A percentile compares a stretch with the other conserved stretches of the same genome.
Evolutionary conservation across 2,797 vertebrate genomes (phyloP).

Genomic region (Ataeniobius toweri): DNA sequence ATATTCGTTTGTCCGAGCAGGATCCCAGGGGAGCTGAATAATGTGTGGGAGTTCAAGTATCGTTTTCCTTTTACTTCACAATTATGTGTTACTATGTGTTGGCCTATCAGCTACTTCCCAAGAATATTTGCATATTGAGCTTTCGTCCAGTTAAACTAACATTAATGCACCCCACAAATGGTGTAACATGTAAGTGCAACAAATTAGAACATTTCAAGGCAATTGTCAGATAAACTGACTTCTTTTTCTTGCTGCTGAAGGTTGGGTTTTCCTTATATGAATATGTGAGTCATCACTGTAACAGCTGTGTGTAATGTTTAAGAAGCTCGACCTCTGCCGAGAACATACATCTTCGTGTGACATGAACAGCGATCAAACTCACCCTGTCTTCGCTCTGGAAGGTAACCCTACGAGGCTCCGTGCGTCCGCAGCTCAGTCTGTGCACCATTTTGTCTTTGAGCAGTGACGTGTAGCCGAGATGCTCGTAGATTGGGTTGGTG

Average conservation of each 20-base stretch:
- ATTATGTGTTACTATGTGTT: neutral
- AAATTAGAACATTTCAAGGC: neutral
- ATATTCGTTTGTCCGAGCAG: no score
- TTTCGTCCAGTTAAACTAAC: neutral
- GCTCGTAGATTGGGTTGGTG: slow-evolving; percentile 98
- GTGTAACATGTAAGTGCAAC: neutral
- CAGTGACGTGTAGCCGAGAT: slow-evolving; percentile 93
- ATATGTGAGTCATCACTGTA: neutral
- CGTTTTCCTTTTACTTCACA: neutral
- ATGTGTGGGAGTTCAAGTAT: no score
- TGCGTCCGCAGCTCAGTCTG: slow-evolving; percentile 86
- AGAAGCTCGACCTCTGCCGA: neutral
- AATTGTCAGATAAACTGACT: neutral
- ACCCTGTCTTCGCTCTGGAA: slow-evolving; percentile 92
- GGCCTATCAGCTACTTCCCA: neutral
- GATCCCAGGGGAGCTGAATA: no score
- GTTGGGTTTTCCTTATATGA: neutral
- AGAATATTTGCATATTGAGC: neutral
- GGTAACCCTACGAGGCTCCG: slow-evolving; percentile 86
- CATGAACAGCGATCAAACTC: slow-evolving; percentile 48
- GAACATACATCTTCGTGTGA: neutral
- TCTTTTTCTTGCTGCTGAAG: neutral
- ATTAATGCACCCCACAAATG: neutral
- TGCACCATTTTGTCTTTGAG: slow-evolving; percentile 92
- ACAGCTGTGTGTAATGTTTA: neutral